These are phyloP conservation scores for Sinelater perroti DNA, from an alignment of 2,888 invertebrate species.

Conservation along the genomic window DNA sequence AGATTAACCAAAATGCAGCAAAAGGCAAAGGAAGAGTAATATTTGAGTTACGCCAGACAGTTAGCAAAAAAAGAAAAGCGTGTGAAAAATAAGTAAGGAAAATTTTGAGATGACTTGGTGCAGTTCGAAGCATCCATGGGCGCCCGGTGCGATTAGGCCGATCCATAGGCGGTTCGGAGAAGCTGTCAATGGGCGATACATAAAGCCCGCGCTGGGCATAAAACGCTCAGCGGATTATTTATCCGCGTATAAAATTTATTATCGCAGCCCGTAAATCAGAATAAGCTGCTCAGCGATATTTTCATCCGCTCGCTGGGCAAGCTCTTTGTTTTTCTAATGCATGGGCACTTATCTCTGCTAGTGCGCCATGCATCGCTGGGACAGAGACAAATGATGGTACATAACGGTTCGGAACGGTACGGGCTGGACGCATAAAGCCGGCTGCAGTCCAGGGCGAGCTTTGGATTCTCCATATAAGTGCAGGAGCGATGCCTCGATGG, in stretches of 20 bases:
- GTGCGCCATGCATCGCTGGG: constrained; percentile 14
- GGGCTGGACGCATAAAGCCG: constrained; percentile 19
- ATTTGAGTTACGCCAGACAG: too few relatives aligned
- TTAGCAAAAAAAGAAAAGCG: too few relatives aligned
- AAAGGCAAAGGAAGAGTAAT: too few relatives aligned
- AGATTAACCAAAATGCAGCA: too few relatives aligned
- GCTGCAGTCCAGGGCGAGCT: constrained; percentile 23
- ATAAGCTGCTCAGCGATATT: constrained; percentile 10
- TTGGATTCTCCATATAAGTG: constrained; percentile 32
- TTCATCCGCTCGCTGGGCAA: constrained; percentile 19
- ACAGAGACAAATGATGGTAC: constrained; percentile 23
- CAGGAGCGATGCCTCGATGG: constrained; percentile 28
- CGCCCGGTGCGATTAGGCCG: too few relatives aligned
- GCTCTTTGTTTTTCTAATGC: constrained; percentile 25
- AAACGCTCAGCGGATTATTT: constrained; percentile 15
- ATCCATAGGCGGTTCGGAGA: too few relatives aligned
- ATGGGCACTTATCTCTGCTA: constrained; percentile 14
- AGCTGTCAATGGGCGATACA: constrained; percentile 6
- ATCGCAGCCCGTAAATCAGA: constrained; percentile 9
- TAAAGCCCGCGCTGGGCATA: neutral
- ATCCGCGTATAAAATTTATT: constrained; percentile 14
- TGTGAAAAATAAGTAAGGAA: too few relatives aligned
- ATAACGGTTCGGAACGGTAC: constrained; percentile 19
- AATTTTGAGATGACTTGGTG: too few relatives aligned
- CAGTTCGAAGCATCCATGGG: too few relatives aligned